Conservation (phyloP, 2,888 invertebrate species). For the Sturmia bella region DNA sequence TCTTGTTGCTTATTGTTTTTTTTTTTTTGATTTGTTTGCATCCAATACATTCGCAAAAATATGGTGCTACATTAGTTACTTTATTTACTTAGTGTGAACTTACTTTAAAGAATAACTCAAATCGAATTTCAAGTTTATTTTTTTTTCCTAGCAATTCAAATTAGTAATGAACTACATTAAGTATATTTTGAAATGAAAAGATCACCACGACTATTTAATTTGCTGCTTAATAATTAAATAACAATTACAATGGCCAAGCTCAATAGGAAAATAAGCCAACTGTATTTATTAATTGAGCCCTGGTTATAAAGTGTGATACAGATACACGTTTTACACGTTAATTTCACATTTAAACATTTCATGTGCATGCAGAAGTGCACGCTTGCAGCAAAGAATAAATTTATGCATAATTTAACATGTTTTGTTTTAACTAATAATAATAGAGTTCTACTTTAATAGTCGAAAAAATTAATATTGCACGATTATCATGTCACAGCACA, state of each 20-base stretch:
- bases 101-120: too few relatives aligned
- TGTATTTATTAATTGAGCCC: slow-evolving; percentile 44
- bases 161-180: too few relatives aligned
- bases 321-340: slow-evolving; percentile 41
- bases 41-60: too few relatives aligned
- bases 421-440: slow-evolving; percentile 26
- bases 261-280: slow-evolving; percentile 52
- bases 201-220: slow-evolving; percentile 22
- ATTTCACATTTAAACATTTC: slow-evolving; percentile 5
- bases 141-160: too few relatives aligned
- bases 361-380: neutral
- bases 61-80: too few relatives aligned
- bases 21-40: too few relatives aligned
- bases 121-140: too few relatives aligned
- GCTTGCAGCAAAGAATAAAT: neutral
- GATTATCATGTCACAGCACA: slow-evolving; percentile 62
- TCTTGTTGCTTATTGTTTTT: too few relatives aligned
- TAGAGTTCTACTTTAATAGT: slow-evolving; percentile 34
- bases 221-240: slow-evolving; percentile 36
- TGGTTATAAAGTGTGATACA: slow-evolving; percentile 47
- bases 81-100: too few relatives aligned
- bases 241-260: slow-evolving; percentile 8
- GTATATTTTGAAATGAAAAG: too few relatives aligned
- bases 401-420: slow-evolving; percentile 25
- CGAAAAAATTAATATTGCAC: slow-evolving; percentile 59